Conservation (phyloP, 2,888 invertebrate genomes). For the Zelleria hepariella region DNA sequence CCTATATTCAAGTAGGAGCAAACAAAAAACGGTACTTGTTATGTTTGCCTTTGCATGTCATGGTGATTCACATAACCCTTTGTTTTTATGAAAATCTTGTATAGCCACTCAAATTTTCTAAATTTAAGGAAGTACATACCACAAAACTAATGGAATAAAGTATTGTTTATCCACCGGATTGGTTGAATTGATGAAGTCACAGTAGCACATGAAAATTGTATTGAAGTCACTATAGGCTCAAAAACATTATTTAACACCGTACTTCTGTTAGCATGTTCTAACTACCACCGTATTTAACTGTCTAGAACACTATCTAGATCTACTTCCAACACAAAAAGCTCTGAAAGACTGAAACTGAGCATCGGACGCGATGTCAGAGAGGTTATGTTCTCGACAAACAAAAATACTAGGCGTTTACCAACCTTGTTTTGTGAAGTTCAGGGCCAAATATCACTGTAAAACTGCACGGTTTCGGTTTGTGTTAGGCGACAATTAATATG, state of each 20-base stretch:
- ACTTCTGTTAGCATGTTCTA: background rate
- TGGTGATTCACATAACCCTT: conserved; percentile 44
- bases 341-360: conserved; percentile 47
- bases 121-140: too few species aligned
- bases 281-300: conserved; percentile 3
- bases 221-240: background rate
- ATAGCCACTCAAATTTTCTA: too few species aligned
- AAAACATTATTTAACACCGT: background rate
- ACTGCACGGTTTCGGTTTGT: conserved; percentile 58
- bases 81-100: too few species aligned
- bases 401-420: conserved; percentile 72
- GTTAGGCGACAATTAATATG: conserved; percentile 48
- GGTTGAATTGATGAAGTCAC: too few species aligned
- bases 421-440: conserved; percentile 55
- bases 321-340: conserved; percentile 19
- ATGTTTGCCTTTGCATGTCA: conserved; percentile 33
- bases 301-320: conserved; percentile 18
- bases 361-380: conserved; percentile 52
- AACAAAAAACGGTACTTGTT: background rate
- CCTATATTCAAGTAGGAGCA: conserved; percentile 24
- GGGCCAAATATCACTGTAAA: conserved; percentile 52
- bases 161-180: too few species aligned
- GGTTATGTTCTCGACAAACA: conserved; percentile 71
- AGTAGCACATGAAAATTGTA: too few species aligned
- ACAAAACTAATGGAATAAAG: too few species aligned